Evolutionary conservation across 2,113 vertebrate genomes (phyloP).

Genomic region (Orientallactaga bullata): DNA sequence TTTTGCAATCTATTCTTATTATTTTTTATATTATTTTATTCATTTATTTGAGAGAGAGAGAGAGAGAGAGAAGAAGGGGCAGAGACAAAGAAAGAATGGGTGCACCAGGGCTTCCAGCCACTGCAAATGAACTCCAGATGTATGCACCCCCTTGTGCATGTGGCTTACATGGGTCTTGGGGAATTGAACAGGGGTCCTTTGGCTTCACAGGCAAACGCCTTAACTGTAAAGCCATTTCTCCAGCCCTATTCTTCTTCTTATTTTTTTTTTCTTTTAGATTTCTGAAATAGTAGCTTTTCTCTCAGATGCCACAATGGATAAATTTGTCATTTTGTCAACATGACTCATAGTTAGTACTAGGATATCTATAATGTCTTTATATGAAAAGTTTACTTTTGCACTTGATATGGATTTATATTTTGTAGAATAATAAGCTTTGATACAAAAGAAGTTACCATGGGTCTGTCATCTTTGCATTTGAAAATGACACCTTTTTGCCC

Average conservation of each 20-base stretch:
- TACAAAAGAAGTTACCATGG: neutral
- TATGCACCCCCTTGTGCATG: too few relatives aligned
- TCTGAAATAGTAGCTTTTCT: conserved; percentile 59
- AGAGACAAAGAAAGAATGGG: too few relatives aligned
- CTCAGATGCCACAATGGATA: conserved; percentile 22
- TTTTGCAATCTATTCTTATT: conserved; percentile 28
- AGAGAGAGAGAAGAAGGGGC: too few relatives aligned
- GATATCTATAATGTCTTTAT: neutral
- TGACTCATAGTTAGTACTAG: conserved; percentile 54
- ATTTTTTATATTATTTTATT: too few relatives aligned
- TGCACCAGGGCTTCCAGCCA: too few relatives aligned
- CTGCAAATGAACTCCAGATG: too few relatives aligned
- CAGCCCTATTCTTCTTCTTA: too few relatives aligned
- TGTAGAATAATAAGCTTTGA: neutral
- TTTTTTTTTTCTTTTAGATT: conserved; percentile 11
- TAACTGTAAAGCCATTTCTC: too few relatives aligned
- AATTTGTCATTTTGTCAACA: conserved; percentile 33
- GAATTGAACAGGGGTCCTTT: too few relatives aligned
- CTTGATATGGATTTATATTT: conserved; percentile 8
- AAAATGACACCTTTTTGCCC: neutral
- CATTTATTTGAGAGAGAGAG: too few relatives aligned
- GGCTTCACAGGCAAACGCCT: too few relatives aligned
- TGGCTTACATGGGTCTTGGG: too few relatives aligned
- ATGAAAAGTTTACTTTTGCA: conserved; percentile 46
- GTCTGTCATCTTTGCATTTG: neutral